phyloP scores from a whole-genome alignment of 1,140 invertebrate genomes.

The Achatina immaculata region DNA sequence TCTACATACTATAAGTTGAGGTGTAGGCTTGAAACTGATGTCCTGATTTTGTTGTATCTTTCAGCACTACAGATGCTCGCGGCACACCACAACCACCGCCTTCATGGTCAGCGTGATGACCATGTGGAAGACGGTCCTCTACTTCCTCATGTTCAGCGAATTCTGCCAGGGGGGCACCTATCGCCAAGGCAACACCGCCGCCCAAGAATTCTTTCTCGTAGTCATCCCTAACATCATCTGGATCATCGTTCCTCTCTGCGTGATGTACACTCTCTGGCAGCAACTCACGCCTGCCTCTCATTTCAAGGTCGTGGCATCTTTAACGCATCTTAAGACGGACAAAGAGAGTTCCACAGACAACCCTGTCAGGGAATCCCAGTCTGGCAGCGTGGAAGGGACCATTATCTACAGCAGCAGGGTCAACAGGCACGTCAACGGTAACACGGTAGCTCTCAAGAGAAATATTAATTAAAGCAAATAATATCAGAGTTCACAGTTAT shows the following conservation, averaged over 20 bases:
- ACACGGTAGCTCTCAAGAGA: neutral
- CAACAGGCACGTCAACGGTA: neutral
- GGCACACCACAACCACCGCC: constrained; percentile 47
- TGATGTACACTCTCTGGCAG: constrained; percentile 48
- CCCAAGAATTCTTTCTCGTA: constrained; percentile 44
- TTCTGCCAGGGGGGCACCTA: constrained; percentile 49
- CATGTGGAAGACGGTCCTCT: constrained; percentile 63
- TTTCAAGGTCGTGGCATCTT: neutral
- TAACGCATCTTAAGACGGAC: neutral
- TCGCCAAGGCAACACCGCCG: constrained; percentile 43
- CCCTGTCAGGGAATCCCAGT: too few relatives aligned
- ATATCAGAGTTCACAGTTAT: too few relatives aligned
- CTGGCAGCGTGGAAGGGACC: neutral
- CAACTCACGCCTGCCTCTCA: constrained; percentile 24
- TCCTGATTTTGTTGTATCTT: constrained; percentile 1
- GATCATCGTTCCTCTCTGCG: constrained; percentile 5
- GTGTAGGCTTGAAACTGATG: too few relatives aligned
- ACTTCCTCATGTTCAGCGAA: constrained; percentile 58
- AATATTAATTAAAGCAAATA: neutral
- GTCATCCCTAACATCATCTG: constrained; percentile 33
- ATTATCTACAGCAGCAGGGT: neutral
- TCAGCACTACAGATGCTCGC: constrained; percentile 49
- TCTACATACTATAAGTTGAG: too few relatives aligned
- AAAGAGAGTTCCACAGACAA: neutral
- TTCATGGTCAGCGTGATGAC: constrained; percentile 62